Evolutionary conservation across 2,888 invertebrate genomes (phyloP), one percentile per base, ranked within the genome.

Genomic region (Napeogenes inachia): DNA sequence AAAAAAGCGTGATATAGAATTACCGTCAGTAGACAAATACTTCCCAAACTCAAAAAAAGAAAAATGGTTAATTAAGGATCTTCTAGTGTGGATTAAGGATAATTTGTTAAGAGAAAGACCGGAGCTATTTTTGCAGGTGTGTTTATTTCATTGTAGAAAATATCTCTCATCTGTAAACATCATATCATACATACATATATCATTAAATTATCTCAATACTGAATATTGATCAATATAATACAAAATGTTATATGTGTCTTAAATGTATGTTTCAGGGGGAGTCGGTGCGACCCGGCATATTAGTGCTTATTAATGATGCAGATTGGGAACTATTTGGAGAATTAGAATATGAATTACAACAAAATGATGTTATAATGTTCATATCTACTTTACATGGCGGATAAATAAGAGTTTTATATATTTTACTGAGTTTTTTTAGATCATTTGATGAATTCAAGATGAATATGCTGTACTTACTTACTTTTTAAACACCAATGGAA

Each of bases 311-410:
- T 8, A 99, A 99, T 78, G 98, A 99, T 73, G 92, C 95, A 0
- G 99, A 99, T 78, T 99, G 99, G 99, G 98, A 99, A 83, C 86
- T 99, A 13, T 81, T 94, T 82, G 95, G 94, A 0, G 94, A 95
- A 70, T 78, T 94, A 13, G 92, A 94, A 5, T 96, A 96, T 77
- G 91, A 92, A 74, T 74, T 96, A 42, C 91, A 94, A 69, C 81
- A 91, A 2, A 92, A 92, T 50, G 96, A 96, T 75, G 92, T 87
- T n/a, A 91, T 96, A 54, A 88, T 94, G 73, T 96, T 96, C 73
- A 96, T 96, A 83, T 96, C 96, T 0, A 96, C 96, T 0, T 81
- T 96, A 47, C 96, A 96, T 76, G 96, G 96, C 2, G 96, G 96
- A 73, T 96, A 89, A 91, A 67, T 67, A 67, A 47, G 4, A 4